A percentile compares a stretch with the other conserved stretches of the same genome.
These are phyloP conservation scores for Python bivittatus DNA, from an alignment of 2,113 vertebrate species.

Conservation along the genomic window DNA sequence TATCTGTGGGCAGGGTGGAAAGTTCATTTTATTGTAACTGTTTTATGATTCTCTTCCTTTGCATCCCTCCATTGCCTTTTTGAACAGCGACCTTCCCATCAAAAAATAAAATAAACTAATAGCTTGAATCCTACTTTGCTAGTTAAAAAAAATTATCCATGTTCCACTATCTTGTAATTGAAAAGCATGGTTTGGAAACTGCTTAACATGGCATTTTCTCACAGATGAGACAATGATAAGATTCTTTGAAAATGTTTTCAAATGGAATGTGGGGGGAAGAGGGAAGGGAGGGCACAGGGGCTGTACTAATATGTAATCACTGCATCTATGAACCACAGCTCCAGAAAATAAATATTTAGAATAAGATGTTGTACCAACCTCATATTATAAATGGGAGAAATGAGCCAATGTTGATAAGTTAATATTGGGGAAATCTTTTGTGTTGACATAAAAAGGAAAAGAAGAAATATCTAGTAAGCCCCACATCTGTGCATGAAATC, in stretches of 20 bases:
- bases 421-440: not conserved
- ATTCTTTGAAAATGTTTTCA: conserved; percentile 44
- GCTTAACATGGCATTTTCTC: conserved; percentile 19
- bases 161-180: conserved; percentile 46
- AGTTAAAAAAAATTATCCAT: conserved; percentile 35
- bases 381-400: not conserved
- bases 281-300: not conserved
- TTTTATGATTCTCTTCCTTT: not conserved
- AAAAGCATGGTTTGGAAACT: conserved; percentile 43
- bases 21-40: conserved; percentile 33
- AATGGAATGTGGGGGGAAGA: conserved; percentile 8
- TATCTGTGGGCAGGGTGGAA: conserved; percentile 30
- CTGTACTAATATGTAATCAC: not conserved
- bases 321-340: not conserved
- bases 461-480: not conserved
- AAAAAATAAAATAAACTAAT: conserved; percentile 35
- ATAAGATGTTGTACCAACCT: too few species aligned
- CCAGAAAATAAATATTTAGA: not conserved
- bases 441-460: not conserved
- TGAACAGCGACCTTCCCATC: conserved; percentile 44
- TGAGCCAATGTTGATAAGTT: not conserved
- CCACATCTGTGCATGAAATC: not conserved
- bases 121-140: conserved; percentile 39
- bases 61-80: conserved; percentile 19
- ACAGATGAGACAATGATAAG: conserved; percentile 24